These are phyloP conservation scores for Lophura nycthemera DNA, from an alignment of 2,113 vertebrate species.

Conservation along the genomic window DNA sequence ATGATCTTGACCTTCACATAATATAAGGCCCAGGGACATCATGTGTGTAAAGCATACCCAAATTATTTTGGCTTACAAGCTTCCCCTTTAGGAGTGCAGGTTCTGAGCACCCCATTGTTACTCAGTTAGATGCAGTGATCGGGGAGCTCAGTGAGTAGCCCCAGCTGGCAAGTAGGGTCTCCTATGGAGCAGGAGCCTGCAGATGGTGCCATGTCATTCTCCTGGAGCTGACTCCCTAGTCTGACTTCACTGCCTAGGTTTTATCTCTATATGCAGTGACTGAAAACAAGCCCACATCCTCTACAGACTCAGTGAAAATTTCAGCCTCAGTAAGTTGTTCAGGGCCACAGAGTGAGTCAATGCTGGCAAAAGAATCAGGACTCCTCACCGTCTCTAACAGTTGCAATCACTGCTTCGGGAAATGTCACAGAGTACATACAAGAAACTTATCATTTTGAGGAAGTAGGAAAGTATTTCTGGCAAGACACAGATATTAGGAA, in stretches of 20 bases:
- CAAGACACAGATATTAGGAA: neutral
- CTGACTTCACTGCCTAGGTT: neutral
- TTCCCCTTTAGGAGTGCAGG: accelerated
- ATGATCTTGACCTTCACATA: constrained; percentile 1
- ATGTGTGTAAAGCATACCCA: neutral
- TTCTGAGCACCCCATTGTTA: neutral
- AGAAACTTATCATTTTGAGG: neutral
- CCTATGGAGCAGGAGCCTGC: accelerated
- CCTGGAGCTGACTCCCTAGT: neutral
- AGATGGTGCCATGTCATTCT: neutral
- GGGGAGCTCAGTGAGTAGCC: neutral
- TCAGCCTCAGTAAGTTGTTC: neutral
- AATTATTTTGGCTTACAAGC: neutral
- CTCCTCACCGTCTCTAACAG: neutral
- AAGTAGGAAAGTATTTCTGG: neutral
- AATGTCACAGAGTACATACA: neutral
- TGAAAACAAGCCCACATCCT: neutral
- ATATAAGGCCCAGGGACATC: neutral
- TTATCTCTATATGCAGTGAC: neutral
- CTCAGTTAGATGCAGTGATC: neutral
- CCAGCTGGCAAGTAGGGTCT: accelerated
- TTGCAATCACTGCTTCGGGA: neutral
- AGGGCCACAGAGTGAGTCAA: neutral
- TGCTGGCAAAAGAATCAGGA: neutral
- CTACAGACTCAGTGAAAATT: neutral